Evolutionary conservation across 1,140 invertebrate genomes (phyloP).

Genomic region (Apis florea): DNA sequence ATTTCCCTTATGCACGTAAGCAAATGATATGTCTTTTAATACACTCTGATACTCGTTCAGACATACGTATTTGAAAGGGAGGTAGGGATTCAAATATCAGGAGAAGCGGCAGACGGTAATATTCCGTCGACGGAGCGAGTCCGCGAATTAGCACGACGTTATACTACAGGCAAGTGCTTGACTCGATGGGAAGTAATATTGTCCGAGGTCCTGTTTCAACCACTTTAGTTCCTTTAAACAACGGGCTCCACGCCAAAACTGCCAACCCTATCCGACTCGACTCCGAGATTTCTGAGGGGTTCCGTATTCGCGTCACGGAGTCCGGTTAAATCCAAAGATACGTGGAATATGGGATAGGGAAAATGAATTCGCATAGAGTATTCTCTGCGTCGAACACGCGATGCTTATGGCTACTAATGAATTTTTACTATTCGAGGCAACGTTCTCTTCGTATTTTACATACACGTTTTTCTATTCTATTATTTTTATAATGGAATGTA

Average conservation of each 20-base stretch:
- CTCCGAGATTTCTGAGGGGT: constrained; percentile 15
- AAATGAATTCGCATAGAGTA: constrained; percentile 59
- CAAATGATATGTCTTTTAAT: constrained; percentile 23
- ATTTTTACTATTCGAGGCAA: constrained; percentile 32
- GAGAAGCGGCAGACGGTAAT: constrained; percentile 51
- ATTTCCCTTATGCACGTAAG: neutral
- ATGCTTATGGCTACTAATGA: constrained; percentile 10
- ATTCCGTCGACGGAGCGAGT: constrained; percentile 44
- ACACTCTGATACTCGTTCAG: neutral
- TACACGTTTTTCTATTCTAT: too few species aligned
- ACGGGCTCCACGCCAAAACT: constrained; percentile 55
- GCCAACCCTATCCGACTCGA: constrained; percentile 42
- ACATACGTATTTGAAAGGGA: constrained; percentile 9
- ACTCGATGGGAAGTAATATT: constrained; percentile 63
- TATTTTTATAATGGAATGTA: too few species aligned
- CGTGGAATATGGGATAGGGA: constrained; percentile 9
- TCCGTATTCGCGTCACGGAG: constrained; percentile 56
- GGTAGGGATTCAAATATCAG: constrained; percentile 42
- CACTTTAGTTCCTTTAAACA: constrained; percentile 57
- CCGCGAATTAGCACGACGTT: constrained; percentile 58
- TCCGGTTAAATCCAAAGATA: constrained; percentile 61
- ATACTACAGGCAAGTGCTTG: constrained; percentile 43
- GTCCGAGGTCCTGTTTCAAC: constrained; percentile 61
- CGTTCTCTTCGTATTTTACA: neutral
- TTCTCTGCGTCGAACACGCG: constrained; percentile 11